Base-by-base conservation (phyloP, 2,113 vertebrate genomes). In the Ptilonorhynchus violaceus region DNA sequence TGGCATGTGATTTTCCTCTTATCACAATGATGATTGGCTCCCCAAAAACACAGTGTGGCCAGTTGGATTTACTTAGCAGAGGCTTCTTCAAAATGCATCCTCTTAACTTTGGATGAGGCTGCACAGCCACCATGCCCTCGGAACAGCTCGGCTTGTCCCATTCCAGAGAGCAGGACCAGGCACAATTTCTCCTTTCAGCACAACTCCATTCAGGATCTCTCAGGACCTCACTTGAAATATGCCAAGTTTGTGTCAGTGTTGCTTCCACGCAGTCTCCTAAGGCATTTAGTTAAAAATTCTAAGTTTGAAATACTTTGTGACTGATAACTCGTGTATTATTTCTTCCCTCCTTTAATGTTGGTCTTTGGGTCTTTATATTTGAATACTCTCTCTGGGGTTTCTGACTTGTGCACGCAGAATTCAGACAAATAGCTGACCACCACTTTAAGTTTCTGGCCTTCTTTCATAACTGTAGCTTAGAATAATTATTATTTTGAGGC, bases 41-140 rank as follows among this genome's bases (percentile, higher is more conserved):
- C 35, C 14, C 11, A 12, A n/a, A 76, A 55, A 0, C 4, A 4
- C 17, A 15, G 3, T 1, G 11, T 37, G 22, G 22, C 13, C 35
- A 50, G 28, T 9, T 37, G 6, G 44, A 42, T 68, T 72, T 50
- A 30, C 23, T 59, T 49, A 79, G 22, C 56, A 78, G 64, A 74
- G 9, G 16, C 28, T 58, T 44, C n/a, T 41, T 70, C 70, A 75
- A 8, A n/a, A 18, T 5, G 9, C 31, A 53, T 9, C 18, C 37
- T 68, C 20, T 58, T 58, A 30, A 13, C 27, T 28, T 28, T 7
- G 46, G 30, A 18, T 42, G 33, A 72, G 44, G 30, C 35, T 76
- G 58, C 47, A 53, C 14, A 63, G 37, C 53, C 47, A 33, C 39
- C 7, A 3, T 1, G 7, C 18, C 33, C 46, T 31, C 33, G 50